Evolutionary conservation across 2,888 invertebrate genomes (phyloP).

Genomic region (Rhogogaster chlorosoma): DNA sequence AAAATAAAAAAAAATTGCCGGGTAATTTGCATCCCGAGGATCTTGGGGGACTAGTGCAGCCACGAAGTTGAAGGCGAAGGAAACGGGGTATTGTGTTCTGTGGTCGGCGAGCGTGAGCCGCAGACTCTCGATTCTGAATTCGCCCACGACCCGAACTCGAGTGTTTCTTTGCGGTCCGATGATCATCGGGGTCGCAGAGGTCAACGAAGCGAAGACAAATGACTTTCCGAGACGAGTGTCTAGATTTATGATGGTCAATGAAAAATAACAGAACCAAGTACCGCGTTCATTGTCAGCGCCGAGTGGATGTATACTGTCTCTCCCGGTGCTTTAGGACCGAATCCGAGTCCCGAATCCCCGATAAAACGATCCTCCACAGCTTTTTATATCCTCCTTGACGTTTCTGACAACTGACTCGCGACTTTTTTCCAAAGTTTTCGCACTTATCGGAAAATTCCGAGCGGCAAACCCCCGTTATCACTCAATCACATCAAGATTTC

Average conservation of each 20-base stretch:
- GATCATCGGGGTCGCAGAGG: conserved; percentile 44
- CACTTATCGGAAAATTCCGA: neutral
- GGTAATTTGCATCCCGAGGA: neutral
- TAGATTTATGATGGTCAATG: conserved; percentile 46
- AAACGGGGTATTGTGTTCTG: neutral
- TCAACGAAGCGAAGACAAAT: conserved; percentile 47
- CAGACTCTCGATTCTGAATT: conserved; percentile 1
- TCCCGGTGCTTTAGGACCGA: neutral
- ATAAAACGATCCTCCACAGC: conserved; percentile 4
- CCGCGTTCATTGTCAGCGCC: conserved; percentile 3
- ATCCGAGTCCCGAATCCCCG: neutral
- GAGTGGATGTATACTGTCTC: neutral
- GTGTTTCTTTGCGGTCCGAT: conserved; percentile 38
- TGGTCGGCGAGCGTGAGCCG: neutral
- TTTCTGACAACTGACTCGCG: neutral
- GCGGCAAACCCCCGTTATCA: neutral
- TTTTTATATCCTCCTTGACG: neutral
- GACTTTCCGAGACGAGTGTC: conserved; percentile 40
- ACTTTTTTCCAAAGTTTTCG: neutral
- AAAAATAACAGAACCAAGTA: conserved; percentile 44
- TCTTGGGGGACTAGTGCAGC: neutral
- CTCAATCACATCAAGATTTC: neutral
- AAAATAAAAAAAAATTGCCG: neutral
- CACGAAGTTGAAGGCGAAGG: neutral
- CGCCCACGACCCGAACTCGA: conserved; percentile 37